Evolutionary conservation across 1,140 invertebrate genomes (phyloP), one percentile per base, ranked within the genome.

Genomic region (Chironomus tepperi): DNA sequence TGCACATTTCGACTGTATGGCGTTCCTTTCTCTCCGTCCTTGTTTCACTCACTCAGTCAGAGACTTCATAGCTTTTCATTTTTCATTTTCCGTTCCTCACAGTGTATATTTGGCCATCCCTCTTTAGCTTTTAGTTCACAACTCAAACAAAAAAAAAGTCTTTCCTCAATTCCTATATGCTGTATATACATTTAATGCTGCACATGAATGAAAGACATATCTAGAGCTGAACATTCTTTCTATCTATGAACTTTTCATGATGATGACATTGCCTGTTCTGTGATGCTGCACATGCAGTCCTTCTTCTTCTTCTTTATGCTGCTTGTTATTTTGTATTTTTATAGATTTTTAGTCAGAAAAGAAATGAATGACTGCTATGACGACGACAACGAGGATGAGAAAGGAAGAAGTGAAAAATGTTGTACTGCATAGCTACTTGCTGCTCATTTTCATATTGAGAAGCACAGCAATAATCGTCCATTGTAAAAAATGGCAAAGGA

Each of bases 201-300:
- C 47, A 57, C 47, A 57, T 57, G 47, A 57, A 8, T 57, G 24
- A 57, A 57, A 57, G 47, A 57, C 47, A 57, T 57, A 57, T 57
- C 12, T n/a, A 57, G n/a, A 34, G 24, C 12, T n/a, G 12, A 12
- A 5, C 12, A n/a, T 57, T 57, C 12, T 15, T 15, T 57, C 47
- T 57, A 12, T 57, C 12, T 57, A 57, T 34, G 47, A 57, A n/a
- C 47, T 57, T 34, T 34, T 34, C 24, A 57, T 57, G 47, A 57
- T n/a, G n/a, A 57, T 57, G 47, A n/a, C 47, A 57, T 57, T 57
- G 47, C n/a, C 47, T 57, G 47, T 15, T 57, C 5, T 57, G 12
- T 15, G 12, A 47, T 57, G n/a, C 47, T 57, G 47, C 12, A 57
- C 47, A 57, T 57, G 47, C 12, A 57, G 24, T 34, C 5, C 24